Evolutionary conservation across 2,888 invertebrate species (phyloP), one percentile per base, ranked within the genome.

Genomic region (Lasioglossum calceatum): DNA sequence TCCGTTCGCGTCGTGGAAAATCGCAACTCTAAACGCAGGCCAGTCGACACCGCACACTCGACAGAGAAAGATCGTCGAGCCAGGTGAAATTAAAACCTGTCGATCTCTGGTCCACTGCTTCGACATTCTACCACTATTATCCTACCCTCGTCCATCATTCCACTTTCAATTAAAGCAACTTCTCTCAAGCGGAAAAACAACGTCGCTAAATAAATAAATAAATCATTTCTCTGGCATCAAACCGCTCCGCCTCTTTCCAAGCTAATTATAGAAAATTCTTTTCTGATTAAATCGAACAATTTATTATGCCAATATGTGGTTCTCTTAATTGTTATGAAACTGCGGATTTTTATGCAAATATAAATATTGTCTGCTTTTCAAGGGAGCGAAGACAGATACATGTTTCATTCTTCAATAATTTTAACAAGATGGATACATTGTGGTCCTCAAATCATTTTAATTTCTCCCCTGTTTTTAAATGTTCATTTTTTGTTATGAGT

Each of bases 1-100:
- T 93, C 87, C 91, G 91, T 89, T 92, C 89, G 88, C 91, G 87
- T 14, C 88, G 81, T 87, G 88, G 89, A 88, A 90, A 92, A 92
- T 92, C 90, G 87, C 90, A 89, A 64, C 64, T 92, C 91, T 88
- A 87, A 90, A 92, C 82, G 77, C 75, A 47, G 47, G 36, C 50
- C 54, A 54, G 81, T 77, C 67, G 64, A 70, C 67, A 78, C 72
- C 27, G 77, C 23, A 50, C 76, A 27, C n/a, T 44, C 71, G 71
- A 23, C 67, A 36, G 67, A 77, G 79, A 78, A 77, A 67, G 76
- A 54, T 80, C 74, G 39, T 42, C 36, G 70, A 12, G 70, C 4
- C 1, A 39, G 23, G 36, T 70, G 3, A 64, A 64, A 64, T 64
- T 32, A 32, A 64, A 64, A 64, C 64, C 32, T 32, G 64, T 32